A percentile compares a stretch with the other conserved stretches of the same genome.
Conservation (phyloP, 2,797 vertebrate genomes). For the Linurgus olivaceus region DNA sequence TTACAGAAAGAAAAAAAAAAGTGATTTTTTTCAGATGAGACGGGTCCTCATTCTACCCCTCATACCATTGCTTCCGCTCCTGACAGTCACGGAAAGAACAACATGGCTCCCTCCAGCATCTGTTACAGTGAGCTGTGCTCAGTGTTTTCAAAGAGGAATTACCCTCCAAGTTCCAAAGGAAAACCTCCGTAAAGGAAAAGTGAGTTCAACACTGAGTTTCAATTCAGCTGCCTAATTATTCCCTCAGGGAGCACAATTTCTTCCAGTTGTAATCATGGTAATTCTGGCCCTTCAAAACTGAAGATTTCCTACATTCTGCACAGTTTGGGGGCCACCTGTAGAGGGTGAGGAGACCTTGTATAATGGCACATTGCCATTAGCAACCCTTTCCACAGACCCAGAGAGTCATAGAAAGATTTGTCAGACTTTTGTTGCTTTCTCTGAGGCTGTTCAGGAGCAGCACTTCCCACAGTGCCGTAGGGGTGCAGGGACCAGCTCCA, state of each 20-base stretch:
- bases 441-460: neutral
- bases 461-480: rapidly evolving
- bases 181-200: neutral
- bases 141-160: neutral
- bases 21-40: rapidly evolving
- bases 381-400: neutral
- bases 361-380: neutral
- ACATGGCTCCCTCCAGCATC: neutral
- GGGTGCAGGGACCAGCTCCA: neutral
- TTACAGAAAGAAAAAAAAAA: neutral
- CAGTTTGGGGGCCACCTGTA: neutral
- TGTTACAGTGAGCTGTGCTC: neutral
- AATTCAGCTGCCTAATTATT: slow-evolving; percentile 27
- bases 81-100: neutral
- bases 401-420: neutral
- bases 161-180: neutral
- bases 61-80: neutral
- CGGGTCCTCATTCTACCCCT: neutral
- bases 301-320: neutral
- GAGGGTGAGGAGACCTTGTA: neutral
- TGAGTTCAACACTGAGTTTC: neutral
- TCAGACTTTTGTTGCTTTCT: neutral
- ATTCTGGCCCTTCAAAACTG: neutral
- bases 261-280: neutral
- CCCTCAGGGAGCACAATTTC: slow-evolving; percentile 14